phyloP scores from a whole-genome alignment of 2,888 invertebrate genomes.

The Acanthosepion esculentum region DNA sequence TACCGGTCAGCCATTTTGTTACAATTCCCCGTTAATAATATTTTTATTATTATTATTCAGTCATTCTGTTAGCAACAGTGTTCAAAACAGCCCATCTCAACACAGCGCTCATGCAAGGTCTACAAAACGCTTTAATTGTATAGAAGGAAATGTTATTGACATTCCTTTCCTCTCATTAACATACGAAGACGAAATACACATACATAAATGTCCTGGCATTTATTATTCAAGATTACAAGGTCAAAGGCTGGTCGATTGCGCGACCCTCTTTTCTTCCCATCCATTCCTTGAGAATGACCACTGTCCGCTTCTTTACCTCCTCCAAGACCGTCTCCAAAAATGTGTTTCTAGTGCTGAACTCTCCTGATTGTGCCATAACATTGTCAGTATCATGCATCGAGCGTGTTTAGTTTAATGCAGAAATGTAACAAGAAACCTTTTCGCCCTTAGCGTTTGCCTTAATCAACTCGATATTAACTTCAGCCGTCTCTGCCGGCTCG shows the following conservation, averaged over 20 bases:
- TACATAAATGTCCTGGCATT: neutral
- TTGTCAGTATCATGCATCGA: neutral
- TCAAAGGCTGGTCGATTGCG: neutral
- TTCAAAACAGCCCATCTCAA: too few species aligned
- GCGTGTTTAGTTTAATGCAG: neutral
- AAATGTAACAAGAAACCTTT: neutral
- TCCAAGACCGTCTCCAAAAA: neutral
- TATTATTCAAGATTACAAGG: neutral
- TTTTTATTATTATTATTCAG: too few species aligned
- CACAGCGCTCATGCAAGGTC: neutral
- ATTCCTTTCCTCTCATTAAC: neutral
- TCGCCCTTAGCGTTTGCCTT: neutral
- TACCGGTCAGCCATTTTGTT: too few species aligned
- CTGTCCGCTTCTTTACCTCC: neutral
- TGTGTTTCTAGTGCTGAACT: neutral
- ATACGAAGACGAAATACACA: neutral
- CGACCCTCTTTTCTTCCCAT: neutral
- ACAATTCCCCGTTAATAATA: too few species aligned
- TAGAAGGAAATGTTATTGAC: neutral
- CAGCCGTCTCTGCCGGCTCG: neutral
- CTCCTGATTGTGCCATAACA: neutral
- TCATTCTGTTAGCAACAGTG: too few species aligned
- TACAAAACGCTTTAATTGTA: neutral
- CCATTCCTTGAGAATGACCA: neutral
- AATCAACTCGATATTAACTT: neutral